Base-by-base conservation (phyloP, 2,888 invertebrate genomes). In the Temnothorax unifasciatus region DNA sequence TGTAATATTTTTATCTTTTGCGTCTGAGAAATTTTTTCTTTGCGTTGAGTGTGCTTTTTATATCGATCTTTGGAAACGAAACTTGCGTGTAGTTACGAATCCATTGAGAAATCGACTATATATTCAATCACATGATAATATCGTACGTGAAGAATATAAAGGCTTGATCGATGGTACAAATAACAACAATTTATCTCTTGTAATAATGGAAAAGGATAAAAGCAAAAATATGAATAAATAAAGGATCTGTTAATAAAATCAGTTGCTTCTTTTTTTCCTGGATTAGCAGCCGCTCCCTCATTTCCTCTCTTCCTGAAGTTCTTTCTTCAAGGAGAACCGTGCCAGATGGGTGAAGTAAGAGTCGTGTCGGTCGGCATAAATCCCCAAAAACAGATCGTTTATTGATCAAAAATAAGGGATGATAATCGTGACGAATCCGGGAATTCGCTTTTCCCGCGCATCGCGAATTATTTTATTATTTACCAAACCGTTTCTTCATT, bases 351-450 rank as follows among this genome's bases (percentile, higher is more conserved):
- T 57, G 47, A 81, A 61, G 71, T 71, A 71, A 71, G 47, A 81
- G 34, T 71, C 69, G 18, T 69, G 21, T 81, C 79, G 71, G 50
- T 81, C 79, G 41, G 69, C 69, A 85, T 87, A 87, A 90, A 92
- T 93, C 93, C 93, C 93, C 93, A 94, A 93, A 66, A 93, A 92
- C 92, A 93, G 93, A 93, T 93, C 92, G 91, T 93, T 94, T 93
- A 93, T 93, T 93, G 92, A 93, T 93, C 92, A 93, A 93, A 93
- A 93, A 92, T 93, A 93, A 93, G 93, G 92, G 92, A 93, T 88
- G 92, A 93, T 93, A 92, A 92, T 93, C 92, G 92, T 93, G 91
- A 93, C 77, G 66, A 66, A 76, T 34, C 69, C 29, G 69, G 79
- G 91, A 91, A 91, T 92, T 94, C 92, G 93, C 92, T 93, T 92